phyloP scores from a whole-genome alignment of 2,113 vertebrate genomes.

The Sander vitreus region DNA sequence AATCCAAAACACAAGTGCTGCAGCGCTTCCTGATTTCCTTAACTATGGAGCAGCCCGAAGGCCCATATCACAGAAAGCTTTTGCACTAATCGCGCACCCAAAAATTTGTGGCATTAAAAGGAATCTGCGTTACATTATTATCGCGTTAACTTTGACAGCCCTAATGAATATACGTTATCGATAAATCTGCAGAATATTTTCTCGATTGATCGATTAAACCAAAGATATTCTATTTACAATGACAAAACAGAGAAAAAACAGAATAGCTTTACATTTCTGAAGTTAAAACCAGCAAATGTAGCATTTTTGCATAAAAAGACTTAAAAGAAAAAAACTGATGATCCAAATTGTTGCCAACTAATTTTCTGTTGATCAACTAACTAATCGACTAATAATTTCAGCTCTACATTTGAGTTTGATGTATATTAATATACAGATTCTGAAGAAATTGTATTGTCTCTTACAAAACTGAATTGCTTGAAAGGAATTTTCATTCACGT shows the following conservation, averaged over 20 bases:
- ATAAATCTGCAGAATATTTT: not conserved
- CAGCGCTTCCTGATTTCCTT: too few relatives aligned
- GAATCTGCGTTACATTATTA: too few relatives aligned
- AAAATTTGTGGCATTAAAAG: too few relatives aligned
- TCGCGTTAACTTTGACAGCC: too few relatives aligned
- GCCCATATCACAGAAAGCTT: too few relatives aligned
- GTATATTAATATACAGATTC: not conserved
- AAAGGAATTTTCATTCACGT: not conserved
- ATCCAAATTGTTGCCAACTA: not conserved
- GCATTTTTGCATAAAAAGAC: not conserved
- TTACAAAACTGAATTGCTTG: not conserved
- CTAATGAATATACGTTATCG: too few relatives aligned
- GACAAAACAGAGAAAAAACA: not conserved
- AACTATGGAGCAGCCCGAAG: too few relatives aligned
- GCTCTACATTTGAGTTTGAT: not conserved
- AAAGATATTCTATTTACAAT: not conserved
- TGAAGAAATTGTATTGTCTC: not conserved
- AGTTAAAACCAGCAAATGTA: not conserved
- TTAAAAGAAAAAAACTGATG: not conserved
- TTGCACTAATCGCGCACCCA: too few relatives aligned
- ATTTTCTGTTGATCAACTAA: not conserved
- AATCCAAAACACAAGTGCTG: too few relatives aligned
- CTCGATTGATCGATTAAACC: not conserved
- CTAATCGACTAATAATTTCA: not conserved
- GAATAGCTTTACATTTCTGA: not conserved